Percentiles rank a stretch among this genome's conserved stretches.
phyloP scores from a whole-genome alignment of 2,797 vertebrate species.

The Ambastaia sidthimunki region DNA sequence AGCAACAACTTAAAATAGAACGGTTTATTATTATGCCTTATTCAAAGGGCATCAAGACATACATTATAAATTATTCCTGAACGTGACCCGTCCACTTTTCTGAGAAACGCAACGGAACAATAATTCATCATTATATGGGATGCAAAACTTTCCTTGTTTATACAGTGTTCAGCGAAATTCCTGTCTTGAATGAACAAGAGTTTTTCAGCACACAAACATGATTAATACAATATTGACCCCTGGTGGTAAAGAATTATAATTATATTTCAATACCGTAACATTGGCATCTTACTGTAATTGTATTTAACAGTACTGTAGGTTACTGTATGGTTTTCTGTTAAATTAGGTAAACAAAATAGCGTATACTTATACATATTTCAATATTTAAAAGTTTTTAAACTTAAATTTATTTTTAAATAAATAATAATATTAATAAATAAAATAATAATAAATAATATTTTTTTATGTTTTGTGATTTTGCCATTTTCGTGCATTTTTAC shows the following conservation, averaged over 20 bases:
- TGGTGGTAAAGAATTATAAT: neutral
- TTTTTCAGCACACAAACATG: neutral
- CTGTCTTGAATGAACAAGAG: neutral
- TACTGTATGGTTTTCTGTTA: too few relatives aligned
- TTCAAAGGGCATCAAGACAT: too few relatives aligned
- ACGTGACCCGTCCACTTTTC: neutral
- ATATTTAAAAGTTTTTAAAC: too few relatives aligned
- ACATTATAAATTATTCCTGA: neutral
- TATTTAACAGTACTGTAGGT: too few relatives aligned
- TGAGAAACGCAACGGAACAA: neutral
- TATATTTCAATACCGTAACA: neutral
- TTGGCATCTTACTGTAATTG: neutral
- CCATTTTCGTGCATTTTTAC: too few relatives aligned
- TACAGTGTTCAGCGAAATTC: neutral
- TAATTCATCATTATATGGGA: neutral
- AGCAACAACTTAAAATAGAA: neutral
- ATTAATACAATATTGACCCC: slow-evolving; percentile 3
- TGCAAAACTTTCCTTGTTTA: neutral
- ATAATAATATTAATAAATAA: too few relatives aligned
- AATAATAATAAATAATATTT: too few relatives aligned
- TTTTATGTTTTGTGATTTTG: too few relatives aligned
- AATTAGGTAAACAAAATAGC: too few relatives aligned
- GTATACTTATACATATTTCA: too few relatives aligned
- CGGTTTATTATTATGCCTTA: too few relatives aligned
- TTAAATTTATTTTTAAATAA: too few relatives aligned